Evolutionary conservation across 2,113 vertebrate genomes (phyloP).

Genomic region (Zingel zingel): DNA sequence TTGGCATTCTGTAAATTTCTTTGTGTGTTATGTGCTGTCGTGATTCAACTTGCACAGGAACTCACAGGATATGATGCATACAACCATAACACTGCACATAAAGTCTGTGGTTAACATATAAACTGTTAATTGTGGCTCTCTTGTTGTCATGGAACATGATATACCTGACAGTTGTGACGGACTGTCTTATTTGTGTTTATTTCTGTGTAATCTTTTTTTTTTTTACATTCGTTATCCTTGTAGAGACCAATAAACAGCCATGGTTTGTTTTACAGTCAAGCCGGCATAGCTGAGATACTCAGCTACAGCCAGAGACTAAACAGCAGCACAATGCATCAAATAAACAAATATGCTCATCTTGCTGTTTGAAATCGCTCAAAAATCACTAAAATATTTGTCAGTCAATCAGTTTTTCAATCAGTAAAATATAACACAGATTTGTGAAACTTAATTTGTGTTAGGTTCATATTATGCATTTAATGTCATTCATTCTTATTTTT

Average conservation of each 20-base stretch:
- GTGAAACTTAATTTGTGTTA: background rate
- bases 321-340: background rate
- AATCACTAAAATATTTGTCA: background rate
- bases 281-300: background rate
- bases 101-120: conserved; percentile 46
- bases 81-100: conserved; percentile 18
- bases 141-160: conserved; percentile 9
- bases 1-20: background rate
- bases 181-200: background rate
- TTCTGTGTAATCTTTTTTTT: background rate
- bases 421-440: background rate
- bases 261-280: background rate
- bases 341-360: background rate
- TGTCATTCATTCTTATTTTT: background rate
- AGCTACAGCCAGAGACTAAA: background rate
- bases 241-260: background rate
- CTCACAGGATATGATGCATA: conserved; percentile 39
- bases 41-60: conserved; percentile 9
- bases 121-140: conserved; percentile 10
- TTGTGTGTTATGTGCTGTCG: background rate
- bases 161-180: background rate
- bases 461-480: background rate
- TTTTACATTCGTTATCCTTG: background rate
- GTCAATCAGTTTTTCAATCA: background rate
- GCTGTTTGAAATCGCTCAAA: background rate